Evolutionary conservation across 1,140 invertebrate genomes (phyloP).

Genomic region (Drosophila sp.): DNA sequence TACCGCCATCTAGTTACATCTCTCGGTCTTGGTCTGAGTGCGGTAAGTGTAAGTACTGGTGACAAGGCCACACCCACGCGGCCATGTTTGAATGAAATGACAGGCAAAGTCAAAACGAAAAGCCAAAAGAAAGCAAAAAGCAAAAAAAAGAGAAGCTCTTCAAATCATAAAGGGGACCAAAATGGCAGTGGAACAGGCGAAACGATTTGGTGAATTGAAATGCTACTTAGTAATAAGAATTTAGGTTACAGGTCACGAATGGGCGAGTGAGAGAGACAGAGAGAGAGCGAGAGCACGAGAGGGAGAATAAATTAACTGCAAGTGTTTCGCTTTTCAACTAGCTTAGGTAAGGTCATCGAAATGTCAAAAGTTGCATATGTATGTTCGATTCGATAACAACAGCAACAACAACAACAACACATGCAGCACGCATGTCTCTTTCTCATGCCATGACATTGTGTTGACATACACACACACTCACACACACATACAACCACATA

Average conservation of each 20-base stretch:
- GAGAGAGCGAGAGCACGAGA: neutral
- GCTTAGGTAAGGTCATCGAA: constrained; percentile 82
- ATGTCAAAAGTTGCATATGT: constrained; percentile 83
- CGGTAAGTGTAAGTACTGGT: constrained; percentile 31
- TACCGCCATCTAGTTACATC: constrained; percentile 43
- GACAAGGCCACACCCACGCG: constrained; percentile 81
- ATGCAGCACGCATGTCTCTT: constrained; percentile 46
- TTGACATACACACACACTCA: constrained; percentile 23
- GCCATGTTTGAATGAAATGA: constrained; percentile 82
- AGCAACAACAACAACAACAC: constrained; percentile 28
- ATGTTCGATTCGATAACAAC: constrained; percentile 51
- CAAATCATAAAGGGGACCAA: constrained; percentile 32
- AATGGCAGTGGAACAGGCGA: constrained; percentile 38
- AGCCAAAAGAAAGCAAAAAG: constrained; percentile 28
- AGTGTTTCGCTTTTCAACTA: constrained; percentile 47
- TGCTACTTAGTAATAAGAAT: constrained; percentile 58
- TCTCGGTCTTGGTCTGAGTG: constrained; percentile 19
- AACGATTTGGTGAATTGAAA: constrained; percentile 39
- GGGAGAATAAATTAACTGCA: constrained; percentile 49
- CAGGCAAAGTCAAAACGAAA: constrained; percentile 54
- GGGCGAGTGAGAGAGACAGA: constrained; percentile 10
- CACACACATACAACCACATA: constrained; percentile 6
- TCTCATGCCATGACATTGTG: constrained; percentile 55
- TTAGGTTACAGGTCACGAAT: constrained; percentile 64
- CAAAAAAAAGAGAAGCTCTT: constrained; percentile 8